phyloP scores from a whole-genome alignment of 2,797 vertebrate species.

The Micropoecilia bifurca region DNA sequence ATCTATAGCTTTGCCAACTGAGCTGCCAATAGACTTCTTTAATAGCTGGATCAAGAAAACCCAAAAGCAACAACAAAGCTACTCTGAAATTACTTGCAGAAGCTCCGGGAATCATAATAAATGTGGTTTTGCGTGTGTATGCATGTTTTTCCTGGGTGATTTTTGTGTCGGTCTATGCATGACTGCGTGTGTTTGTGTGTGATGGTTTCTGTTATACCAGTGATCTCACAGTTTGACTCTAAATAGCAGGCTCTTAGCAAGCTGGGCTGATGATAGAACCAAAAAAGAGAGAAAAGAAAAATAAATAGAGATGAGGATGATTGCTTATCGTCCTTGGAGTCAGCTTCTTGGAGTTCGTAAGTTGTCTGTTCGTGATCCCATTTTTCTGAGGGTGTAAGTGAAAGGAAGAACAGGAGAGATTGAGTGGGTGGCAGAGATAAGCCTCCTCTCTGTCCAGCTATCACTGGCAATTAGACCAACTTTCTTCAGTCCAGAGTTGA shows the following conservation, averaged over 20 bases:
- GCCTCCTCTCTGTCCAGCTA: constrained; percentile 56
- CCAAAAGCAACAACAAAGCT: constrained; percentile 68
- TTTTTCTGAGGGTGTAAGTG: constrained; percentile 50
- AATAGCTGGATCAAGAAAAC: constrained; percentile 76
- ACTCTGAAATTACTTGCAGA: constrained; percentile 72
- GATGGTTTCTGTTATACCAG: constrained; percentile 14
- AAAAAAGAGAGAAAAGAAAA: constrained; percentile 4
- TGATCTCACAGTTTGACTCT: constrained; percentile 53
- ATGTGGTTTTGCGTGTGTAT: constrained; percentile 49
- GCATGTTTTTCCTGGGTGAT: constrained; percentile 33
- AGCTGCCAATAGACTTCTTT: constrained; percentile 72
- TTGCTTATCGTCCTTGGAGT: constrained; percentile 47
- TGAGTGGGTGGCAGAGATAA: constrained; percentile 63
- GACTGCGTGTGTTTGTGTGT: constrained; percentile 19
- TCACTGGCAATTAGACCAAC: constrained; percentile 61
- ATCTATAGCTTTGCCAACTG: constrained; percentile 55
- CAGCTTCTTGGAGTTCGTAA: constrained; percentile 25
- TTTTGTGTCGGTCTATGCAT: constrained; percentile 23
- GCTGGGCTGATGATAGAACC: constrained; percentile 18
- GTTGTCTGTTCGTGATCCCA: constrained; percentile 31
- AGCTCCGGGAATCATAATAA: constrained; percentile 63
- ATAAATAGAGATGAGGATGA: constrained; percentile 23
- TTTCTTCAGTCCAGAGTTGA: constrained; percentile 51
- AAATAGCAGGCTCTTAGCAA: constrained; percentile 52
- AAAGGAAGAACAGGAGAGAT: constrained; percentile 33